Base-by-base conservation (phyloP, 2,888 invertebrate genomes). In the Synanthedon vespiformis region DNA sequence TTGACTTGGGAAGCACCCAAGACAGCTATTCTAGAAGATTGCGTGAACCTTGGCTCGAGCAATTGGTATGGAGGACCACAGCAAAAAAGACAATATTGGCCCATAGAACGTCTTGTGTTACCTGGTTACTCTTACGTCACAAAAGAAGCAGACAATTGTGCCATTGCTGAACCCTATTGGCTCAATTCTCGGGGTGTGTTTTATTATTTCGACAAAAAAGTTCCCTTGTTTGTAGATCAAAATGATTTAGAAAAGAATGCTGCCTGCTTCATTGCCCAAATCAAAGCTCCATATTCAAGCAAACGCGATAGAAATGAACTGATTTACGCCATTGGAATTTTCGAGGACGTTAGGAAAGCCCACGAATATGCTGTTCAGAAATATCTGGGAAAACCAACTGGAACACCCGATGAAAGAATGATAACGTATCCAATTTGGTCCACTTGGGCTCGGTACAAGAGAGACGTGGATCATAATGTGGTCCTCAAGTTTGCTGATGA, bases 31-130 rank as follows among this genome's bases (percentile, higher is more conserved):
- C 58, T 84, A 6, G 80, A 79, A 49, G 84, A 84, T 56, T 84
- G 84, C 50, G 66, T 81, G 3, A 79, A 80, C 57, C 67, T 84
- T 54, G 81, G 83, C 81, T 63, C 71, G 67, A 49, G 65, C n/a
- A 77, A 90, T 60, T 93, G 93, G 92, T 93, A 89, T 58, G 91
- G 91, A 11, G 91, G 91, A 0, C 88, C 90, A 0, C 88, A 91
- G 54, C 87, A 89, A 58, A 87, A 84, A 56, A 75, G 82, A 1
- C 91, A 91, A 60, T 89, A 88, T 64, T 91, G 90, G 90, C 91
- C 91, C 0, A 85, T 91, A 49, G 89, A 91, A 61, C 81, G 88
- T 0, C 70, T 88, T 4, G 71, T 72, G 0, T 82, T 89, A 3
- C 75, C 72, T 1, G 81, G 89, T 55, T 89, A 88, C 61, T 83